Percentiles rank a stretch among this genome's conserved stretches.
Evolutionary conservation across 2,113 vertebrate genomes (phyloP).

Genomic region (Procavia capensis): DNA sequence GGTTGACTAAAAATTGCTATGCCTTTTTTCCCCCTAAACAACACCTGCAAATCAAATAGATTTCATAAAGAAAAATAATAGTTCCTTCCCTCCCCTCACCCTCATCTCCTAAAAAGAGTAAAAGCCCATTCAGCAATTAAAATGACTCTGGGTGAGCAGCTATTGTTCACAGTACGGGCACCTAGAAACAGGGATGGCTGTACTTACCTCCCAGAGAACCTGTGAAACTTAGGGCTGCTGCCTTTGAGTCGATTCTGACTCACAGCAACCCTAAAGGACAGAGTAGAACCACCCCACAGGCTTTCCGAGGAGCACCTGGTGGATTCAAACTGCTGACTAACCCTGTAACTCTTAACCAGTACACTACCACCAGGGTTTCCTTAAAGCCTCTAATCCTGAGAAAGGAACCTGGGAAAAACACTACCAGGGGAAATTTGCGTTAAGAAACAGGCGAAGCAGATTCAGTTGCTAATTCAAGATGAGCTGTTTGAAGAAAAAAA

Average conservation of each 20-base stretch:
- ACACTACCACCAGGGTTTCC: too few relatives aligned
- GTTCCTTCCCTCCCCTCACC: too few relatives aligned
- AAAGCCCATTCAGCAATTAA: background rate
- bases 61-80: background rate
- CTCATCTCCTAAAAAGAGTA: background rate
- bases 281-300: too few relatives aligned
- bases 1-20: background rate
- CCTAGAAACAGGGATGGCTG: background rate
- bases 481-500: slow-evolving; percentile 25
- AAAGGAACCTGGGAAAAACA: background rate
- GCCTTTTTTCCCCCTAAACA: background rate
- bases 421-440: background rate
- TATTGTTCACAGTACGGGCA: background rate
- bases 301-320: too few relatives aligned
- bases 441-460: background rate
- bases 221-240: background rate
- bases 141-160: slow-evolving; percentile 37
- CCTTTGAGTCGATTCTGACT: too few relatives aligned
- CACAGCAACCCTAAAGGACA: too few relatives aligned
- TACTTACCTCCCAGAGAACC: background rate
- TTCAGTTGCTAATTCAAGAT: slow-evolving; percentile 41
- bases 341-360: too few relatives aligned
- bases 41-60: background rate
- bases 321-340: too few relatives aligned
- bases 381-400: background rate